A percentile compares a stretch with the other conserved stretches of the same genome.
phyloP scores from a whole-genome alignment of 2,113 vertebrate species.

The Rhagologus leucostigma region DNA sequence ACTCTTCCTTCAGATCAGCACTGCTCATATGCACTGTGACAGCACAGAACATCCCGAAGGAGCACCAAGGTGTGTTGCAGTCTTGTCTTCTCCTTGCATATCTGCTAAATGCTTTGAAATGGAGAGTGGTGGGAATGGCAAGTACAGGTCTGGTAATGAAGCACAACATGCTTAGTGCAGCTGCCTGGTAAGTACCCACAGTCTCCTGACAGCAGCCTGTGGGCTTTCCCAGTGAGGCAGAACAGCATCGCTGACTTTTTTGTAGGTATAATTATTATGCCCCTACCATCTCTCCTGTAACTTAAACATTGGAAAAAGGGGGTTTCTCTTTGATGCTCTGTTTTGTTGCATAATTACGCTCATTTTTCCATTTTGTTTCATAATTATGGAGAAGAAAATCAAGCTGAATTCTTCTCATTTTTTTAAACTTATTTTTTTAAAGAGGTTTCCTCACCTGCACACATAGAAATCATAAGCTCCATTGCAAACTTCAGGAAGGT shows the following conservation, averaged over 20 bases:
- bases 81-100: background rate
- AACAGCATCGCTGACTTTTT: fast-evolving
- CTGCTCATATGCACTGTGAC: background rate
- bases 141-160: background rate
- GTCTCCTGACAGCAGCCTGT: background rate
- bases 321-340: background rate
- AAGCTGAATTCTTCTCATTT: background rate
- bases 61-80: background rate
- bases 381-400: background rate
- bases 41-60: background rate
- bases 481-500: background rate
- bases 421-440: fast-evolving
- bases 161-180: background rate
- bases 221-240: background rate
- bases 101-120: background rate
- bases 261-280: background rate
- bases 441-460: background rate
- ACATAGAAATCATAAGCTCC: background rate
- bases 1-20: background rate
- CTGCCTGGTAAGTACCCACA: background rate
- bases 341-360: background rate
- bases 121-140: background rate
- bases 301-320: background rate
- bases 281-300: background rate
- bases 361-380: background rate